Evolutionary conservation across 2,888 invertebrate species (phyloP).

Genomic region (Sinohyriopsis cumingii): DNA sequence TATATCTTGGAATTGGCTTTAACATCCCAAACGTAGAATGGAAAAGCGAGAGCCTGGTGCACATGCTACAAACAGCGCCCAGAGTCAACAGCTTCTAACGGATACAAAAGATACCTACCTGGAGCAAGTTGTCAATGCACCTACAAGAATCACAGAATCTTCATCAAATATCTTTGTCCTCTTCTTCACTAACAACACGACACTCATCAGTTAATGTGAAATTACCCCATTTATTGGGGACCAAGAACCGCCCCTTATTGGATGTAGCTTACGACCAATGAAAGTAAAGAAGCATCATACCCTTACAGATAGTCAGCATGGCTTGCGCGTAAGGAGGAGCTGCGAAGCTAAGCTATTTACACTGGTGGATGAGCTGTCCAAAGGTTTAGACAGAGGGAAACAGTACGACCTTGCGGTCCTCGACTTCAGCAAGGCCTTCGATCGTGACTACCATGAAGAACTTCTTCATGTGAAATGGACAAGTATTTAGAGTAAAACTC

Average conservation of each 20-base stretch:
- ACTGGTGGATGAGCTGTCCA: slow-evolving; percentile 9
- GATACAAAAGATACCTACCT: slow-evolving; percentile 1
- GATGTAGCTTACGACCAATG: not conserved
- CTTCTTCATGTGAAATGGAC: slow-evolving; percentile 8
- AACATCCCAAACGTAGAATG: no score
- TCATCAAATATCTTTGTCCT: slow-evolving; percentile 6
- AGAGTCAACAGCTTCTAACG: slow-evolving; percentile 5
- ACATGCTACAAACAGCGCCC: not conserved
- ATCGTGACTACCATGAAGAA: slow-evolving; percentile 9
- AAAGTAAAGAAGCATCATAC: slow-evolving; percentile 2
- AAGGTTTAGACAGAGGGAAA: slow-evolving; percentile 10
- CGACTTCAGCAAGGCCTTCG: slow-evolving; percentile 19
- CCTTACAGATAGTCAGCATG: slow-evolving; percentile 4
- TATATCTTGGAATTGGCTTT: no score
- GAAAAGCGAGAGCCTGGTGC: not conserved
- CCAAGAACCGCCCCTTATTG: not conserved
- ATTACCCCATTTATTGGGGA: no score
- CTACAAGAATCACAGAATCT: slow-evolving; percentile 2
- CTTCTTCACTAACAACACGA: slow-evolving; percentile 11
- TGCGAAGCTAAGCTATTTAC: slow-evolving; percentile 14
- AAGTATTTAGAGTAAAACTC: slow-evolving; percentile 10
- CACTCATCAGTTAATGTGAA: slow-evolving; percentile 4
- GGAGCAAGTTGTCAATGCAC: slow-evolving; percentile 5
- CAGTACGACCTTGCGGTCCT: slow-evolving; percentile 17
- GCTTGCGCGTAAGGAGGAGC: slow-evolving; percentile 6